Evolutionary conservation across 92 coral and sea anemone genomes (phyloP).

Genomic region (Montipora capitata): DNA sequence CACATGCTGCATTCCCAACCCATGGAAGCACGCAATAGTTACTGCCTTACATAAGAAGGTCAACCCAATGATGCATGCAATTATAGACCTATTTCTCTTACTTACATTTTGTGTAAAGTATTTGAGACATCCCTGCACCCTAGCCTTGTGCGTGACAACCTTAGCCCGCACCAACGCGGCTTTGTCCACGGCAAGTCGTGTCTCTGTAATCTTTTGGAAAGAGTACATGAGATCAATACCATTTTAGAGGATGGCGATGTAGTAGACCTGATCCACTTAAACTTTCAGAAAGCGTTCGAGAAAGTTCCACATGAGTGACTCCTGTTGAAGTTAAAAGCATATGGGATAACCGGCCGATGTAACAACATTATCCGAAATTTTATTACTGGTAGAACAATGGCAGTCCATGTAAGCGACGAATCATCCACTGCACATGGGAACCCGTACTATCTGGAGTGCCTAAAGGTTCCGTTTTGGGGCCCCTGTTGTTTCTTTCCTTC

Average conservation of each 20-base stretch:
- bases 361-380: too few relatives aligned
- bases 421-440: too few relatives aligned
- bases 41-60: conserved; percentile 12
- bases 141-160: background rate
- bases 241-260: background rate
- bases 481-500: too few relatives aligned
- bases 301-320: too few relatives aligned
- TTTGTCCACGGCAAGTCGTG: conserved; percentile 4
- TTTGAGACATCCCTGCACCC: background rate
- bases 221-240: background rate
- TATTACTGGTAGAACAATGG: too few relatives aligned
- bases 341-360: too few relatives aligned
- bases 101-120: background rate
- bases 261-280: background rate
- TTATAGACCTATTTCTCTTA: background rate
- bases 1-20: background rate
- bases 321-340: too few relatives aligned
- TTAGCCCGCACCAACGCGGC: background rate
- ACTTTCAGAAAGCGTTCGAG: background rate
- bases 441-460: too few relatives aligned
- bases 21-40: background rate
- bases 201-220: background rate
- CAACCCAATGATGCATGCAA: background rate
- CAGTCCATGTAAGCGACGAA: too few relatives aligned
- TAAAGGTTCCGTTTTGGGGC: too few relatives aligned